Percentiles rank a stretch among this genome's conserved stretches.
phyloP scores from a whole-genome alignment of 2,113 vertebrate species.

The Callipepla californica region DNA sequence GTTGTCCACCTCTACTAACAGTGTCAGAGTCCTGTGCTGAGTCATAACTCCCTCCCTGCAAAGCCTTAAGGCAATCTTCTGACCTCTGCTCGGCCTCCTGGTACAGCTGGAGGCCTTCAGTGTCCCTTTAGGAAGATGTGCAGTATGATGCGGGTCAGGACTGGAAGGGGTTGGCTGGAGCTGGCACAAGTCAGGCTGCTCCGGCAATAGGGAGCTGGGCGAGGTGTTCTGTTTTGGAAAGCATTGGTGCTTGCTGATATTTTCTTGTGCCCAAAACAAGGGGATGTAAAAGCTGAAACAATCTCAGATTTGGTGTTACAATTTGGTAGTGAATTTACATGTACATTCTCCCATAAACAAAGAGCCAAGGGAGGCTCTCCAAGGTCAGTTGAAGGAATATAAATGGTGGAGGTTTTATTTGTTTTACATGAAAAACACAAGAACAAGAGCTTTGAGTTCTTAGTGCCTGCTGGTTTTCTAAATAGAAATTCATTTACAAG shows the following conservation, averaged over 20 bases:
- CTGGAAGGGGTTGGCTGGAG: background rate
- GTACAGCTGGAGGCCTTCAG: background rate
- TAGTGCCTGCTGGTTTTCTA: background rate
- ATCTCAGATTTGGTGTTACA: rapidly evolving
- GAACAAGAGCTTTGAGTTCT: background rate
- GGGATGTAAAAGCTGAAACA: background rate
- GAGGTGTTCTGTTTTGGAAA: rapidly evolving
- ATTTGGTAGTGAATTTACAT: background rate
- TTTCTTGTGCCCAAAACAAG: background rate
- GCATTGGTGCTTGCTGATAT: background rate
- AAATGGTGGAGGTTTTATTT: background rate
- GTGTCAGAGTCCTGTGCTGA: background rate
- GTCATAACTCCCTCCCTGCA: background rate
- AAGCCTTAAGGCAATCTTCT: background rate
- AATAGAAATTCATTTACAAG: background rate
- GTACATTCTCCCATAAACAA: background rate
- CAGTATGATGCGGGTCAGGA: rapidly evolving
- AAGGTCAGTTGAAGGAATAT: background rate
- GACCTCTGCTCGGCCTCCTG: background rate
- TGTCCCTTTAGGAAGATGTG: background rate
- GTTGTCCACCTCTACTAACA: background rate
- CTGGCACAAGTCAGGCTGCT: background rate
- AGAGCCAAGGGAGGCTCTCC: background rate
- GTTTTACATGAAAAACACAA: background rate
- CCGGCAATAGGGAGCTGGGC: background rate